Conservation (phyloP, 2,113 vertebrate genomes). For the Pteronura brasiliensis region DNA sequence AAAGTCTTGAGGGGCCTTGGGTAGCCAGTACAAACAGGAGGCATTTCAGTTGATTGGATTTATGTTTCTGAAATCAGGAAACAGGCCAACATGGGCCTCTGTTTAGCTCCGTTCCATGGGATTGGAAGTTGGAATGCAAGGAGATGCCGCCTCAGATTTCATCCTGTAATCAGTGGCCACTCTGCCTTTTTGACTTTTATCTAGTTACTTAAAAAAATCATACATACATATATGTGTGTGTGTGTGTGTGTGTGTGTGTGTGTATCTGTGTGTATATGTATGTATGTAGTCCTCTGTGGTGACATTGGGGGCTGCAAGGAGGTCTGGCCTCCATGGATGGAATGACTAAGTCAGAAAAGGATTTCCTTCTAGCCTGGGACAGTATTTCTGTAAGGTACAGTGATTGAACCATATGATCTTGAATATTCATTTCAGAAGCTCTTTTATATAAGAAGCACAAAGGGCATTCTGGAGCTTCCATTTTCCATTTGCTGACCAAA, state of each 20-base stretch:
- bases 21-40: slow-evolving; percentile 70
- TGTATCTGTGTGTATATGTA: too few relatives aligned
- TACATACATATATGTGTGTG: background rate
- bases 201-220: background rate
- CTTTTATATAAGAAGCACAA: slow-evolving; percentile 20
- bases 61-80: slow-evolving; percentile 72
- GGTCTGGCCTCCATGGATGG: background rate
- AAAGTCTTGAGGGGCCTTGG: slow-evolving; percentile 59
- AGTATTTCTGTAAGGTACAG: background rate
- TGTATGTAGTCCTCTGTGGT: background rate
- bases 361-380: background rate
- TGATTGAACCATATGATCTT: background rate
- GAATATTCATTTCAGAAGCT: background rate
- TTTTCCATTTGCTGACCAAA: background rate
- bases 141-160: slow-evolving; percentile 51
- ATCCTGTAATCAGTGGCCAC: background rate
- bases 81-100: slow-evolving; percentile 37
- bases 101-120: background rate
- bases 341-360: background rate
- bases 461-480: background rate
- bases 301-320: background rate
- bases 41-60: slow-evolving; percentile 53
- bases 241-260: too few relatives aligned
- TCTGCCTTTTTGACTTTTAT: slow-evolving; percentile 37
- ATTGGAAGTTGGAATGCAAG: slow-evolving; percentile 45